Base-by-base conservation (phyloP, 2,888 invertebrate genomes). In the Ectemnius cavifrons region DNA sequence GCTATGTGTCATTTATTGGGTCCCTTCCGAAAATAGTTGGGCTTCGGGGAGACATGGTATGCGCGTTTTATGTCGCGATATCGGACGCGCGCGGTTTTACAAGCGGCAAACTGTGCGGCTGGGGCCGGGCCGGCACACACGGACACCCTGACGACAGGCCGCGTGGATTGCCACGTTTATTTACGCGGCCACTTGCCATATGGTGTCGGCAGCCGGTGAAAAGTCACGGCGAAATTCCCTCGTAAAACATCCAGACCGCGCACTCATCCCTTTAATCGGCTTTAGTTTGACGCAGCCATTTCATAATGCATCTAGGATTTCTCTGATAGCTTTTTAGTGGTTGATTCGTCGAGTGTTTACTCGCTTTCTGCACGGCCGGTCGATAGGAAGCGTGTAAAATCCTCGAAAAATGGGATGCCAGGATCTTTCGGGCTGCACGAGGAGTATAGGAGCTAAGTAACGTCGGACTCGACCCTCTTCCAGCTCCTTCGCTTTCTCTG, bases 161-260 rank as follows among this genome's bases (percentile, higher is more conserved):
- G 52, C 52, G 52, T 52, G 52, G 52, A 66, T 13, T 49, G 8
- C 59, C 16, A 16, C 61, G 67, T 67, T 77, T 75, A 71, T 71
- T 77, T 63, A 59, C 45, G 56, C 62, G 58, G 37, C 37, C 37
- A 37, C 16, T 46, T 46, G 61, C 61, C 56, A 47, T 16, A 16
- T 11, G 56, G 46, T 16, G 45, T 67, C 23, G 37, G 37, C 37
- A 37, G 37, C 37, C 37, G 37, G 23, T 23, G 23, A 23, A 23
- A 23, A 23, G 23, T 23, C 23, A 23, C 23, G 23, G 6, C 37
- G 37, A 37, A 37, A 37, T 37, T 37, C 37, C 5, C 37, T 37
- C 37, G 37, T 37, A 37, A 37, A 37, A 37, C 2, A 6, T 1
- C 8, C 8, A 37, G 37, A 37, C 37, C 37, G 37, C 37, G 37